A percentile compares a stretch with the other conserved stretches of the same genome.
Evolutionary conservation across 2,888 invertebrate species (phyloP).

Genomic region (Koerneria pararmatus): DNA sequence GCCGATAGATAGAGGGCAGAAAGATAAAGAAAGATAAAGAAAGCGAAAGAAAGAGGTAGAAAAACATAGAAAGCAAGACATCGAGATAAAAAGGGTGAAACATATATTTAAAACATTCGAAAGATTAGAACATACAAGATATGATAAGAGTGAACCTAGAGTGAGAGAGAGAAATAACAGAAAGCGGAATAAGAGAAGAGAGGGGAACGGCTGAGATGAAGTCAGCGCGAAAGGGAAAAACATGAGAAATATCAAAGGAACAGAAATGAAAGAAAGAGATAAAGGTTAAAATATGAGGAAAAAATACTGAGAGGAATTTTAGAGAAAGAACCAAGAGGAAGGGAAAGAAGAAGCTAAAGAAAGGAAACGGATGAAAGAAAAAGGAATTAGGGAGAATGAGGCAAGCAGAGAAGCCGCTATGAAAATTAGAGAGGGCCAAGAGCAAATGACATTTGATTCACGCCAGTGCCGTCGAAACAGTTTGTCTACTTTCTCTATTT

Average conservation of each 20-base stretch:
- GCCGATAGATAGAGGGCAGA: conserved; percentile 1
- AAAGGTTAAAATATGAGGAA: background rate
- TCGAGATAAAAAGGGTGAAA: background rate
- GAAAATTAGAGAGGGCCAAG: too few relatives aligned
- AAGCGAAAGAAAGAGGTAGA: background rate
- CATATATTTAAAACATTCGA: too few relatives aligned
- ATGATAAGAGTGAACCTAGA: background rate
- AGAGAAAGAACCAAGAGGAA: conserved; percentile 2
- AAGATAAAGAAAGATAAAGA: conserved; percentile 6
- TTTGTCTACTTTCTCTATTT: too few relatives aligned
- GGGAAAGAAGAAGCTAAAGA: background rate
- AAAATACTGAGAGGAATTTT: conserved; percentile 20
- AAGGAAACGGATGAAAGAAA: conserved; percentile 8
- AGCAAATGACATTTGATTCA: too few relatives aligned
- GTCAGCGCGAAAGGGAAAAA: conserved; percentile 9
- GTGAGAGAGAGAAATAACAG: background rate
- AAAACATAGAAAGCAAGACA: background rate
- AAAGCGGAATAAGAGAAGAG: background rate
- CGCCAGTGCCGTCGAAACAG: too few relatives aligned
- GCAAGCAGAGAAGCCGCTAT: background rate
- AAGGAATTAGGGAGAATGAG: conserved; percentile 23
- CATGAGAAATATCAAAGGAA: conserved; percentile 7
- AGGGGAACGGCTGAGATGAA: background rate
- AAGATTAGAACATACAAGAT: background rate
- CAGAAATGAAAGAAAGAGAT: background rate